phyloP scores from a whole-genome alignment of 2,888 invertebrate genomes.

The Tachina grossa region DNA sequence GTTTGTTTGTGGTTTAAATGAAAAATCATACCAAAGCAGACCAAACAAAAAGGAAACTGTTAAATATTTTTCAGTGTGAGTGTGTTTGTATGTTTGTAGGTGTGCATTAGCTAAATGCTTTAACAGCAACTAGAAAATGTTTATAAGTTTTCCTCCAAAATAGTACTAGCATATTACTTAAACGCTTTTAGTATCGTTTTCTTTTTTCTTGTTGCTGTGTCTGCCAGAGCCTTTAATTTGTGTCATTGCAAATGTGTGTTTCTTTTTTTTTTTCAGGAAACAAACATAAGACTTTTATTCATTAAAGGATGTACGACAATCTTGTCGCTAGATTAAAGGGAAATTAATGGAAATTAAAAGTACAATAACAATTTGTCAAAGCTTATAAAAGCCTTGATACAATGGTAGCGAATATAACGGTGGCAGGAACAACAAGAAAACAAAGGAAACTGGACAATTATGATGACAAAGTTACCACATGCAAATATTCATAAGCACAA shows the following conservation, averaged over 20 bases:
- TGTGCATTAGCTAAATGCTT: conserved; percentile 10
- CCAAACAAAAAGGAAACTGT: conserved; percentile 39
- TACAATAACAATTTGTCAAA: conserved; percentile 62
- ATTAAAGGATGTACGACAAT: conserved; percentile 59
- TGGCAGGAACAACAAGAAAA: not conserved
- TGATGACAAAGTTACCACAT: conserved; percentile 8
- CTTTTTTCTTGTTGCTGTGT: not conserved
- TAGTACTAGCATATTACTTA: not conserved
- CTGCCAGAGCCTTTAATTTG: conserved; percentile 31
- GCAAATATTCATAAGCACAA: too few species aligned
- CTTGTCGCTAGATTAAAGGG: conserved; percentile 52
- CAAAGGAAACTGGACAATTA: conserved; percentile 39
- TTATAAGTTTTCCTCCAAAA: conserved; percentile 40
- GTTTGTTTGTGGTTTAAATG: conserved; percentile 17
- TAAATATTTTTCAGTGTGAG: conserved; percentile 16
- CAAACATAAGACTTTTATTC: conserved; percentile 54
- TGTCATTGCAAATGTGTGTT: conserved; percentile 27
- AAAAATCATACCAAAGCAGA: conserved; percentile 32
- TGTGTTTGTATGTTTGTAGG: not conserved
- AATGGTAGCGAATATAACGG: conserved; percentile 5
- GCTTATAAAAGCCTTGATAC: conserved; percentile 32
- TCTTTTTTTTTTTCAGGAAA: conserved; percentile 43
- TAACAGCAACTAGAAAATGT: conserved; percentile 37
- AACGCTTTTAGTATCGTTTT: conserved; percentile 38
- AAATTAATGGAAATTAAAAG: conserved; percentile 67